Percentiles rank a stretch among this genome's conserved stretches.
Conservation (phyloP, 2,888 invertebrate species). For the Mythimna albipuncta region DNA sequence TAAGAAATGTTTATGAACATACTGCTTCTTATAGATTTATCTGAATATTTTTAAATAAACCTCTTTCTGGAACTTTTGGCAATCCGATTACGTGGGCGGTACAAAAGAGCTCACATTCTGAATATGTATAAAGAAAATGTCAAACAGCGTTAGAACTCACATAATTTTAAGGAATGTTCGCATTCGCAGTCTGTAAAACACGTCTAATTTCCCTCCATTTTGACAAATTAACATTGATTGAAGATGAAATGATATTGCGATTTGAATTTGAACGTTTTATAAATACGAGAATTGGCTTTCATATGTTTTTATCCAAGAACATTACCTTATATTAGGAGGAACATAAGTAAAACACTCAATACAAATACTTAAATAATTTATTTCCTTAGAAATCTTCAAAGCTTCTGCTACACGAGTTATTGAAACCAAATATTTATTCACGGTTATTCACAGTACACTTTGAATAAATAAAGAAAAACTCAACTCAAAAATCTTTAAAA, state of each 20-base stretch:
- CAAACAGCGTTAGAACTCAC: background rate
- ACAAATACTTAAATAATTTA: constrained; percentile 32
- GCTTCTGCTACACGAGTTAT: constrained; percentile 15
- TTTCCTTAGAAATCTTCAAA: constrained; percentile 24
- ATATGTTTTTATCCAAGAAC: background rate
- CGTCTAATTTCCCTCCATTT: no score
- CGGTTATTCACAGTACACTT: constrained; percentile 9
- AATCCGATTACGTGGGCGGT: background rate
- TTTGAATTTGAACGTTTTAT: no score
- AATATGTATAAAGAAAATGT: background rate
- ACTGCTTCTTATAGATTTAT: background rate
- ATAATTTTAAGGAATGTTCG: no score
- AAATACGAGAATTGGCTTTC: no score
- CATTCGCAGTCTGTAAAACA: no score
- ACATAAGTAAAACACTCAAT: constrained; percentile 34
- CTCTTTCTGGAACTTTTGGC: background rate
- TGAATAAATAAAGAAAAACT: constrained; percentile 12
- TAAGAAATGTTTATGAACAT: background rate
- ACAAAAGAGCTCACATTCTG: background rate
- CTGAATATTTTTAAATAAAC: background rate
- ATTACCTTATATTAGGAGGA: background rate
- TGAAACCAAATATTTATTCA: constrained; percentile 13
- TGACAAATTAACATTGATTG: no score
- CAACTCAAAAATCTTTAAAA: constrained; percentile 4
- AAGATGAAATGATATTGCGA: no score